These are phyloP conservation scores for Agriopis leucophaearia DNA, from an alignment of 2,888 invertebrate species.

Conservation along the genomic window DNA sequence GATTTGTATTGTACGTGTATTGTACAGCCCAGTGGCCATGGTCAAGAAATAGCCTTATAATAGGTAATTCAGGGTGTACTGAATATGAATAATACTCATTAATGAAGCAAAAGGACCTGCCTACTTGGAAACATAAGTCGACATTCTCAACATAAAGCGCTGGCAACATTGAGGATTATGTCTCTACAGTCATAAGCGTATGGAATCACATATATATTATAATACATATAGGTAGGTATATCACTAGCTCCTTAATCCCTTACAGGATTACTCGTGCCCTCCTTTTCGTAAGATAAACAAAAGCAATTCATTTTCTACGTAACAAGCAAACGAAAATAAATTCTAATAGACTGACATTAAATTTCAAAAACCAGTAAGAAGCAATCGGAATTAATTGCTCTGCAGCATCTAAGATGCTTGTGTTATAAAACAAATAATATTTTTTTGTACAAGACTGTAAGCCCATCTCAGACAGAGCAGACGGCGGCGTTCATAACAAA, in stretches of 20 bases:
- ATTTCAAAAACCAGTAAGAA: too few species aligned
- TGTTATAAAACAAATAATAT: too few species aligned
- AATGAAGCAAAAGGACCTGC: slow-evolving; percentile 5
- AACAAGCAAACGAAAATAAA: background rate
- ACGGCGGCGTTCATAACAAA: too few species aligned
- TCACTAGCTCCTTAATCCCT: slow-evolving; percentile 11
- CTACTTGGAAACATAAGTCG: slow-evolving; percentile 5
- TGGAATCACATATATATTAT: slow-evolving; percentile 15
- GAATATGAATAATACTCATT: background rate
- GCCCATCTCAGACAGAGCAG: too few species aligned
- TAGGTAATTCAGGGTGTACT: background rate
- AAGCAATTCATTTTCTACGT: background rate
- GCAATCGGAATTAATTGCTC: too few species aligned
- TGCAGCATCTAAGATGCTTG: too few species aligned
- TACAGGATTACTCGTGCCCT: slow-evolving; percentile 11
- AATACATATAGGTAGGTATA: slow-evolving; percentile 1
- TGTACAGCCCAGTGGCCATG: too few species aligned
- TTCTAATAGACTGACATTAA: background rate
- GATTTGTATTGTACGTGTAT: too few species aligned
- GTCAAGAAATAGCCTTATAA: background rate
- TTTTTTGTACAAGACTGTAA: too few species aligned
- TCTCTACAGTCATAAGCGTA: slow-evolving; percentile 15
- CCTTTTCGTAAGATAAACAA: slow-evolving; percentile 3
- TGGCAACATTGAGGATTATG: slow-evolving; percentile 16
- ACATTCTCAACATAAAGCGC: background rate